Evolutionary conservation across 53 echinoderm and acorn worm species (phyloP).

Genomic region (Henricia sp.): DNA sequence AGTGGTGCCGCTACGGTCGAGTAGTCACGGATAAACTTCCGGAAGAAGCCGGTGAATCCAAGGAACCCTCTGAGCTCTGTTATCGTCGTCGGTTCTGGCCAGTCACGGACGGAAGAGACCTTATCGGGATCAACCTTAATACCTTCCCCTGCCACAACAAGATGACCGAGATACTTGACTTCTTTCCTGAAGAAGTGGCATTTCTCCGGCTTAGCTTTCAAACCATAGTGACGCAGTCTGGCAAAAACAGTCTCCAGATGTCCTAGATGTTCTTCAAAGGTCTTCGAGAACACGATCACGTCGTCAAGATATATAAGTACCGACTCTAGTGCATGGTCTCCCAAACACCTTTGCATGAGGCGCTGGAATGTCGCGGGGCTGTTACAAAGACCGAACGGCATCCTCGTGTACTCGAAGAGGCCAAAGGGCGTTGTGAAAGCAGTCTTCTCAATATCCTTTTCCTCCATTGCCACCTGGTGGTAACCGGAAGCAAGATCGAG

Average conservation of each 20-base stretch:
- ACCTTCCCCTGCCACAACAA: constrained; percentile 45
- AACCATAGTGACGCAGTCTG: not conserved
- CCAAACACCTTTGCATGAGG: constrained; percentile 53
- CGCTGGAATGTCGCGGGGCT: constrained; percentile 48
- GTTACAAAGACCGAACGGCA: constrained; percentile 35
- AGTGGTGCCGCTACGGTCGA: not conserved
- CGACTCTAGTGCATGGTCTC: constrained; percentile 48
- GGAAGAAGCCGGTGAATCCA: not conserved
- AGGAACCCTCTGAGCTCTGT: constrained; percentile 11
- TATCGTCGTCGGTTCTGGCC: constrained; percentile 18
- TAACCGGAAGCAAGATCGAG: constrained; percentile 67
- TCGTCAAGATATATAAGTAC: constrained; percentile 53
- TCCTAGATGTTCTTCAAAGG: constrained; percentile 40
- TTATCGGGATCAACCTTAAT: constrained; percentile 40
- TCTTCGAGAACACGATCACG: constrained; percentile 33
- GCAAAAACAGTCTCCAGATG: constrained; percentile 16
- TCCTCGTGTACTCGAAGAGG: constrained; percentile 34
- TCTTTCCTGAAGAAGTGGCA: constrained; percentile 36
- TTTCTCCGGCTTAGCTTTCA: constrained; percentile 48
- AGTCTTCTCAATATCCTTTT: constrained; percentile 60
- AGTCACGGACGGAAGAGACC: constrained; percentile 35
- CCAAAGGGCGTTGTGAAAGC: constrained; percentile 57
- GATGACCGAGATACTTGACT: constrained; percentile 50
- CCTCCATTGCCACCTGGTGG: constrained; percentile 32
- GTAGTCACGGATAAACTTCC: not conserved